Evolutionary conservation across 2,113 vertebrate species (phyloP).

Genomic region (Pardalotus punctatus): DNA sequence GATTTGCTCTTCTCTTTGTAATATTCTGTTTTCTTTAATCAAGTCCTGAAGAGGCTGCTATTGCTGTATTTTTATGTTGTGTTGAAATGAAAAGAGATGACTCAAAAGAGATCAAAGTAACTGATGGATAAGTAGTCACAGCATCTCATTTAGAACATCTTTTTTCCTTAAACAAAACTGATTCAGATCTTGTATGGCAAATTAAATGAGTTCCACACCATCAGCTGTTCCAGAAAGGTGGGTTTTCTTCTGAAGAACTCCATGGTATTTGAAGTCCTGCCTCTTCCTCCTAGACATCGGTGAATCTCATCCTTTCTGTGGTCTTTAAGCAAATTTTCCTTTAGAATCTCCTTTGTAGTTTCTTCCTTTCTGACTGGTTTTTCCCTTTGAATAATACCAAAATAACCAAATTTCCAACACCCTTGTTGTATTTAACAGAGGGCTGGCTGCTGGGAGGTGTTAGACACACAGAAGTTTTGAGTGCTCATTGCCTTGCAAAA

Average conservation of each 20-base stretch:
- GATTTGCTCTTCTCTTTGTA: not conserved
- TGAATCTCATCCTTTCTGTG: not conserved
- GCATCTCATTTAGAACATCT: not conserved
- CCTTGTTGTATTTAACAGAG: not conserved
- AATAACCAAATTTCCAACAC: not conserved
- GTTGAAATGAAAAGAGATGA: constrained; percentile 22
- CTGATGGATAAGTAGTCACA: not conserved
- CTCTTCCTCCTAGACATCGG: constrained; percentile 1
- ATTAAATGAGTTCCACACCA: not conserved
- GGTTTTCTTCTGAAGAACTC: not conserved
- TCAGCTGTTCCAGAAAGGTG: not conserved
- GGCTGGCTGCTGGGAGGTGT: not conserved
- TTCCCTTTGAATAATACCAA: constrained; percentile 10
- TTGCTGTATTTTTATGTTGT: not conserved
- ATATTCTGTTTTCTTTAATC: not conserved
- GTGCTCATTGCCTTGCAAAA: not conserved
- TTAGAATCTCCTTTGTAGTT: constrained; percentile 7
- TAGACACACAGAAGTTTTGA: not conserved
- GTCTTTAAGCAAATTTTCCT: constrained; percentile 21
- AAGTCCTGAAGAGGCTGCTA: not conserved
- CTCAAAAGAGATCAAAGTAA: constrained; percentile 43
- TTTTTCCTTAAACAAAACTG: not conserved
- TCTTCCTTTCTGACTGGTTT: not conserved
- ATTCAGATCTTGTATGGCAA: not conserved
- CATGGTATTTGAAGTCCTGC: not conserved